phyloP scores from a whole-genome alignment of 1,140 invertebrate genomes.

The Linepithema humile region DNA sequence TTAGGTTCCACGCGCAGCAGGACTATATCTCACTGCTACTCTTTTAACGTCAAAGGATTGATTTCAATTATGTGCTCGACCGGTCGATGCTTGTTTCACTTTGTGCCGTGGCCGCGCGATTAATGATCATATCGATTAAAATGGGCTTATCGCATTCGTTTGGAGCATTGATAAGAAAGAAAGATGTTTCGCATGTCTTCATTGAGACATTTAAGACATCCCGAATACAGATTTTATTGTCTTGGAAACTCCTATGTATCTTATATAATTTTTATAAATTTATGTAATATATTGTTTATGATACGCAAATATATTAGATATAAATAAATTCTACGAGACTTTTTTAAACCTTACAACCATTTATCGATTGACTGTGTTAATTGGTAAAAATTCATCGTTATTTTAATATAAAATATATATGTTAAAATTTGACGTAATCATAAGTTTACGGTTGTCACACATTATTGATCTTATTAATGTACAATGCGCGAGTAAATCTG shows the following conservation, averaged over 20 bases:
- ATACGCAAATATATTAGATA: no score
- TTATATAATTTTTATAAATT: no score
- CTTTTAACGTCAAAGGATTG: conserved; percentile 15
- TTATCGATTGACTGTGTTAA: neutral
- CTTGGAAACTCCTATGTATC: no score
- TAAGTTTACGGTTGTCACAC: neutral
- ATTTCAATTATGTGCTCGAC: conserved; percentile 30
- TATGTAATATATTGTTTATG: no score
- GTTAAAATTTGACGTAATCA: neutral
- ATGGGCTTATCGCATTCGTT: no score
- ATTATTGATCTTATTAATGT: neutral
- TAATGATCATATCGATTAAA: no score
- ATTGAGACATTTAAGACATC: no score
- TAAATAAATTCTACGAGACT: no score
- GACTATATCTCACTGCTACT: conserved; percentile 32
- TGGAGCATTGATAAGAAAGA: no score
- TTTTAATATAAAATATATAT: neutral
- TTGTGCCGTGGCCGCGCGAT: no score
- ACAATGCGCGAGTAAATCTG: neutral
- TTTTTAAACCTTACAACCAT: neutral
- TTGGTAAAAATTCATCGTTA: neutral
- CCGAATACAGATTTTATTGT: no score
- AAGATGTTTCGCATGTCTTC: no score
- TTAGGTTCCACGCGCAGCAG: conserved; percentile 41
- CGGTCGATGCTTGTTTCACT: neutral